phyloP scores from a whole-genome alignment of 2,888 invertebrate species.

The Melipona bicolor region DNA sequence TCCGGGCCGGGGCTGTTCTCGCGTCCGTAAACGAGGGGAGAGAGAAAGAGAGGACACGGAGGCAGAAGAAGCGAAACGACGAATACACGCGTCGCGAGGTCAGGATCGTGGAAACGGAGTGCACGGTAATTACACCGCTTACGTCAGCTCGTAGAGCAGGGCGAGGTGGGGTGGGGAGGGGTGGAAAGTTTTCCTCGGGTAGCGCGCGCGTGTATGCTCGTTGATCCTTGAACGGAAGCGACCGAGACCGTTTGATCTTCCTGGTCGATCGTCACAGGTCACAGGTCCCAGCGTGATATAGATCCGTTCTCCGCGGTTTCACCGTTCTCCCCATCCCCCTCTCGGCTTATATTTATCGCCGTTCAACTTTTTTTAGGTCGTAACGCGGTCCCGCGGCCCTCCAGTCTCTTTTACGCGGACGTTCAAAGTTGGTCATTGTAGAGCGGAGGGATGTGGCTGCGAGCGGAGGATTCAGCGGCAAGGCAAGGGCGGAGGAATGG shows the following conservation, averaged over 20 bases:
- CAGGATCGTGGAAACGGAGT: slow-evolving; percentile 44
- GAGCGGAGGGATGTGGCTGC: background rate
- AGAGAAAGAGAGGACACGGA: background rate
- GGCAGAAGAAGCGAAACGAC: slow-evolving; percentile 22
- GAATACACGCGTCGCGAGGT: slow-evolving; percentile 32
- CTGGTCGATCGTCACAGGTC: slow-evolving; percentile 27
- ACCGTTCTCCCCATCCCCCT: too few species aligned
- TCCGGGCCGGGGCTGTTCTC: slow-evolving; percentile 20
- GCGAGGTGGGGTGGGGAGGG: background rate
- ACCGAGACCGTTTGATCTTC: slow-evolving; percentile 40
- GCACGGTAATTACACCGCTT: slow-evolving; percentile 52
- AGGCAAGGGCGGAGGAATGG: background rate
- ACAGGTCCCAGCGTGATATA: background rate
- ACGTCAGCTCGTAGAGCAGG: slow-evolving; percentile 8
- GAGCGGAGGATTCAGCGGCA: background rate
- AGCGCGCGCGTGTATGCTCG: background rate
- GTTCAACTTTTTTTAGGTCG: slow-evolving; percentile 21
- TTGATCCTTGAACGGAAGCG: background rate
- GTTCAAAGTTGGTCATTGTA: slow-evolving; percentile 16
- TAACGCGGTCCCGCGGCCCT: too few species aligned
- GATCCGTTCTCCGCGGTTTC: background rate
- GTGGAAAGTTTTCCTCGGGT: background rate
- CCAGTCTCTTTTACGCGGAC: background rate
- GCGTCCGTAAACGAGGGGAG: slow-evolving; percentile 18
- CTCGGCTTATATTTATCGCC: slow-evolving; percentile 38